phyloP scores from a whole-genome alignment of 2,888 invertebrate genomes.

The Urechis unicinctus region DNA sequence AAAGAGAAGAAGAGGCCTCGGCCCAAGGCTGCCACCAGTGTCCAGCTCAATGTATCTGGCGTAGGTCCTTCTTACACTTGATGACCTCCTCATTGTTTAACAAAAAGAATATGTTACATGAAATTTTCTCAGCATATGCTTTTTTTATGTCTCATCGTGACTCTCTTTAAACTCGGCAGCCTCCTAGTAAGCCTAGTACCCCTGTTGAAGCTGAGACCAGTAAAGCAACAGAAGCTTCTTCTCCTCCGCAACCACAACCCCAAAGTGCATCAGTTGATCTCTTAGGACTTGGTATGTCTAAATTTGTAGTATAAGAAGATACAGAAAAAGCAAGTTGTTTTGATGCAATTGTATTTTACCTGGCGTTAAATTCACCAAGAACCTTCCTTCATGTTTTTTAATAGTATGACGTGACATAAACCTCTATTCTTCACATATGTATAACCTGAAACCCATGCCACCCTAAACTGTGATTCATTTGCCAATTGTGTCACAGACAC shows the following conservation, averaged over 20 bases:
- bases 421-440: background rate
- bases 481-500: background rate
- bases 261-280: constrained; percentile 6
- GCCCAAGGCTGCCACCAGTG: constrained; percentile 3
- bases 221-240: no score
- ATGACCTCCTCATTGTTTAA: no score
- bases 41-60: background rate
- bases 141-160: no score
- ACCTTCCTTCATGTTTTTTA: background rate
- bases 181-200: no score
- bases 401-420: background rate
- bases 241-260: no score
- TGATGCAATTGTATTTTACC: background rate
- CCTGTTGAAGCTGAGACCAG: no score
- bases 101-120: no score
- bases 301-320: background rate
- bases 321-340: background rate
- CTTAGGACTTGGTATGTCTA: constrained; percentile 10
- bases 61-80: background rate
- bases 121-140: no score
- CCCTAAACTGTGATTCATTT: no score
- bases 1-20: constrained; percentile 16
- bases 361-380: background rate
- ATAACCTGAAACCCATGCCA: background rate
- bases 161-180: no score